Percentiles rank a stretch among this genome's conserved stretches.
Conservation (phyloP, 2,797 vertebrate species). For the Lepilemur ruficaudatus region DNA sequence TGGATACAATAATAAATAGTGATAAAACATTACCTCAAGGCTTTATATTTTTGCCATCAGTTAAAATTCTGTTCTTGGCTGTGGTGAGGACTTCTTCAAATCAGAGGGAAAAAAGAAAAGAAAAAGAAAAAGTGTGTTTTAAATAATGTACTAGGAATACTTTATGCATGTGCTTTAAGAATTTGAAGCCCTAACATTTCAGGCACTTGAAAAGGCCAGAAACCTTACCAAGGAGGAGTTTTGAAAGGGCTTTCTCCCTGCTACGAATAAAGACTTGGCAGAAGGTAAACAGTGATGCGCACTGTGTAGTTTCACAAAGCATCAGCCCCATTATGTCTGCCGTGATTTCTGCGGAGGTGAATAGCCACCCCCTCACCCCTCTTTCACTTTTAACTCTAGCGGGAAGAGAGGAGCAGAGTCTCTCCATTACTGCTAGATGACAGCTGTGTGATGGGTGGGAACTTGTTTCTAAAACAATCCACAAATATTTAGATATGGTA, state of each 20-base stretch:
- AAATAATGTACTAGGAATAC: conserved; percentile 12
- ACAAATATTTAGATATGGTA: conserved; percentile 64
- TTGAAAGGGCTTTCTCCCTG: background rate
- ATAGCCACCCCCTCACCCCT: background rate
- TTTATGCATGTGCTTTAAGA: background rate
- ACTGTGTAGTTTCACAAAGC: background rate
- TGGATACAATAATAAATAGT: conserved; percentile 59
- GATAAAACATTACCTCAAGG: conserved; percentile 65
- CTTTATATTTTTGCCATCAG: conserved; percentile 32
- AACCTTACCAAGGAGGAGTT: background rate
- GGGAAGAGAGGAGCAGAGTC: background rate
- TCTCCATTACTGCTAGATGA: background rate
- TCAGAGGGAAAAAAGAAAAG: background rate
- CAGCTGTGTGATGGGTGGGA: conserved; percentile 51
- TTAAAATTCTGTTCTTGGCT: conserved; percentile 61
- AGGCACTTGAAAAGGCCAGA: conserved; percentile 19
- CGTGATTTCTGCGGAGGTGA: conserved; percentile 14
- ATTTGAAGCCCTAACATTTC: background rate
- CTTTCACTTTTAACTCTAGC: background rate
- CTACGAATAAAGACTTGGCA: background rate
- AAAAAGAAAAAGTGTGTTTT: conserved; percentile 11
- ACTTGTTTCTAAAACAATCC: conserved; percentile 60
- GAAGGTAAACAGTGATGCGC: background rate
- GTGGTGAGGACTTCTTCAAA: conserved; percentile 53
- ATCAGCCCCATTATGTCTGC: background rate